Conservation (phyloP, 2,797 vertebrate species). For the Sebastiscus albofasciatus region DNA sequence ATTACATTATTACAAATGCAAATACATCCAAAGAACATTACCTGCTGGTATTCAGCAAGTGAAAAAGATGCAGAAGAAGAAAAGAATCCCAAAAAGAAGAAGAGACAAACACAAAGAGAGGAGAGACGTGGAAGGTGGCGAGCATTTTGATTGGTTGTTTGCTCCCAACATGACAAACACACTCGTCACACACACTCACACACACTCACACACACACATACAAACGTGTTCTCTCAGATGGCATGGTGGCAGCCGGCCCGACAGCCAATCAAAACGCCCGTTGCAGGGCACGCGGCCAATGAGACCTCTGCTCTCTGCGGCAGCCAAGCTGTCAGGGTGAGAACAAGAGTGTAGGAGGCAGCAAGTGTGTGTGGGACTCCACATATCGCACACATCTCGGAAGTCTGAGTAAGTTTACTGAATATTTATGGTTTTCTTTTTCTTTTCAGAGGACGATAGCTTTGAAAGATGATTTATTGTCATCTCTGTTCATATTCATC, state of each 20-base stretch:
- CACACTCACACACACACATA: neutral
- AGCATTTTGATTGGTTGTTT: slow-evolving; percentile 18
- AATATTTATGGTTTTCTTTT: neutral
- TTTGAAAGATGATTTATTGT: neutral
- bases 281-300: slow-evolving; percentile 62
- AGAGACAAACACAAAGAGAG: neutral
- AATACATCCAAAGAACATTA: neutral
- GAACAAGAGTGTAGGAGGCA: slow-evolving; percentile 55
- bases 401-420: neutral
- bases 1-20: neutral
- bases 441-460: neutral
- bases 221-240: slow-evolving; percentile 53
- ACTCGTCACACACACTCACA: neutral
- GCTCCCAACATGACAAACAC: slow-evolving; percentile 28
- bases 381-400: neutral
- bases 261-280: slow-evolving; percentile 64
- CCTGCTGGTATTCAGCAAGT: neutral
- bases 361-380: neutral
- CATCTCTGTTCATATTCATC: neutral
- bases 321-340: slow-evolving; percentile 69
- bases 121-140: neutral
- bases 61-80: neutral
- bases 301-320: slow-evolving; percentile 62
- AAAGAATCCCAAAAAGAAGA: neutral
- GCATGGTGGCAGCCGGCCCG: slow-evolving; percentile 51